Conservation (phyloP, 2,797 vertebrate genomes). For the Anabas testudineus region DNA sequence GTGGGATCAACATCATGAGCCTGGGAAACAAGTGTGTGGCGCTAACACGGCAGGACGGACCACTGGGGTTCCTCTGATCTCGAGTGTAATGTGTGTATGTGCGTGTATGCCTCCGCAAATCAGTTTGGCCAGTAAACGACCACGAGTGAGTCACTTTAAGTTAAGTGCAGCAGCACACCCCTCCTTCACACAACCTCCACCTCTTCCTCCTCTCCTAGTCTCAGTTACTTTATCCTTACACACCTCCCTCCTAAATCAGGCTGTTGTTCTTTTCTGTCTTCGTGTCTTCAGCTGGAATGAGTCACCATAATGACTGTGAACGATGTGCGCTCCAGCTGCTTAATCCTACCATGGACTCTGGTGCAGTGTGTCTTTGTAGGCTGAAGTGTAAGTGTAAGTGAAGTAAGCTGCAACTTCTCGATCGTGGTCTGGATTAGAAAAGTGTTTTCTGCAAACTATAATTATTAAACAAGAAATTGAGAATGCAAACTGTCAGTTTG, state of each 20-base stretch:
- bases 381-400: conserved; percentile 20
- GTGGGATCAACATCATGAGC: conserved; percentile 66
- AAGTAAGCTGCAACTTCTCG: neutral
- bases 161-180: conserved; percentile 25
- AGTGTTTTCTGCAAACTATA: too few species aligned
- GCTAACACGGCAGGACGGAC: neutral
- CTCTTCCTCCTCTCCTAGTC: conserved; percentile 54
- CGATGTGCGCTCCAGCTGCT: conserved; percentile 57
- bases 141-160: conserved; percentile 53
- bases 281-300: conserved; percentile 67
- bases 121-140: conserved; percentile 21
- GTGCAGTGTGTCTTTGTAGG: conserved; percentile 44
- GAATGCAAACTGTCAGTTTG: neutral
- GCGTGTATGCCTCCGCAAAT: conserved; percentile 12
- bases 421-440: too few species aligned
- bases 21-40: conserved; percentile 43
- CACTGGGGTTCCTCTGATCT: conserved; percentile 24
- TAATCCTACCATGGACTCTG: conserved; percentile 45
- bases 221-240: conserved; percentile 72
- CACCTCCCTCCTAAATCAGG: conserved; percentile 63
- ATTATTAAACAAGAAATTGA: neutral
- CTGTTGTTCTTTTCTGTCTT: conserved; percentile 53
- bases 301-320: conserved; percentile 63
- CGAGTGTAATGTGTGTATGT: conserved; percentile 2
- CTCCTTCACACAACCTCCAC: conserved; percentile 49